Evolutionary conservation across 1,140 invertebrate genomes (phyloP), one percentile per base, ranked within the genome.

Genomic region (Drosophila lini): DNA sequence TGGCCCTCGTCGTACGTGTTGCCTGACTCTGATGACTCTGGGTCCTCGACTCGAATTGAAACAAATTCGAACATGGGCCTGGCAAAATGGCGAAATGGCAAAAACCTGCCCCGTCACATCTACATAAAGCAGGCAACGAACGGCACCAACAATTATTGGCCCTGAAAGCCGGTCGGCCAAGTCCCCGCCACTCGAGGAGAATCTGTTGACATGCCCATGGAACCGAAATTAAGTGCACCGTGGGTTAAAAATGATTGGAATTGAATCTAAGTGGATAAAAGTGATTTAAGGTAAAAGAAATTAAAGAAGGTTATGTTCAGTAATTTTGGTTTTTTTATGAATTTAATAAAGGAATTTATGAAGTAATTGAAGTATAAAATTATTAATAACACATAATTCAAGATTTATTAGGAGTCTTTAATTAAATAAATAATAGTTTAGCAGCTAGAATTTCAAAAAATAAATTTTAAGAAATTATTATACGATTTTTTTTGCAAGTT

Each of bases 41-140:
- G 28, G 38, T 42, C 38, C 61, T 45, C 11, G 36, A 56, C 58
- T 53, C 48, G 80, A 86, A 88, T 86, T 88, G 83, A 88, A 88
- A 89, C 83, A 88, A 88, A 88, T 88, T 89, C 85, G 80, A 83
- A 86, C 79, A 86, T 80, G 62, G 77, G 48, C 65, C 57, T 47
- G 81, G 78, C 65, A 57, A 70, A 76, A 64, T 64, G 80, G 78
- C 65, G 41, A 70, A 75, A 64, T 76, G 64, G 71, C 80, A 68
- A 67, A 61, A 65, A 69, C 60, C 56, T 74, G 75, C 60, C 45
- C 47, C 79, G 42, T 68, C 41, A 76, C 71, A 83, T 83, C 76
- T 77, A 83, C 80, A 83, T 77, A 79, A 55, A 71, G 40, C 55
- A 80, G 22, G 56, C 45, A 82, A 50, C 48, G 56, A 82, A 50